A percentile compares a stretch with the other conserved stretches of the same genome.
Conservation (phyloP, 2,888 invertebrate species). For the Stictocephala bisonia region DNA sequence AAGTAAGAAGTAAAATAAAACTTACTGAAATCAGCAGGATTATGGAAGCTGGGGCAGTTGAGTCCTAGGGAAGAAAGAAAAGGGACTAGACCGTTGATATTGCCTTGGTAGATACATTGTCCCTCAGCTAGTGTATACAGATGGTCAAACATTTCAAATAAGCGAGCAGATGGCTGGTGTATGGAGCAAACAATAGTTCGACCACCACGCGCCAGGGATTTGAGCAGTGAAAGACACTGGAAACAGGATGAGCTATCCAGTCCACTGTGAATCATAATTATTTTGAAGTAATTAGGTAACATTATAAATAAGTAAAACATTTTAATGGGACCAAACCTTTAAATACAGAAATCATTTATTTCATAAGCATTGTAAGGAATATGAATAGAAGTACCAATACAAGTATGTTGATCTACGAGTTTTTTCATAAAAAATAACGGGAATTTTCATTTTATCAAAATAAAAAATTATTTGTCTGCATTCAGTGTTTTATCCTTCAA, state of each 20-base stretch:
- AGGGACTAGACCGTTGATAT: constrained; percentile 84
- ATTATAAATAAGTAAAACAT: too few relatives aligned
- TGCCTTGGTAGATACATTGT: constrained; percentile 92
- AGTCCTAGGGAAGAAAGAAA: constrained; percentile 87
- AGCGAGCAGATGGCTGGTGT: constrained; percentile 94
- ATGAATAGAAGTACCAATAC: too few relatives aligned
- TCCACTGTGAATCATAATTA: constrained; percentile 74
- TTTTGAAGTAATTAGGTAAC: too few relatives aligned
- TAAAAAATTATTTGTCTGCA: background rate
- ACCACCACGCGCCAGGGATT: constrained; percentile 85
- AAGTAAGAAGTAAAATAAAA: too few relatives aligned
- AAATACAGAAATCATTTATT: too few relatives aligned
- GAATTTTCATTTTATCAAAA: background rate
- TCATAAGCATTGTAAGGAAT: too few relatives aligned
- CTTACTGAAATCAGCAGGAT: constrained; percentile 95
- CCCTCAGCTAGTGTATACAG: constrained; percentile 92
- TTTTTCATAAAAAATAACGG: background rate
- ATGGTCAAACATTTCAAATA: constrained; percentile 96
- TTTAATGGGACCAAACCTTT: too few relatives aligned
- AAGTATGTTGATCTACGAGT: too few relatives aligned
- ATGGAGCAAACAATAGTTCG: constrained; percentile 96
- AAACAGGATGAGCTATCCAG: constrained; percentile 95
- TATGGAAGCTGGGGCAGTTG: constrained; percentile 94
- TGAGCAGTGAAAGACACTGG: constrained; percentile 89
- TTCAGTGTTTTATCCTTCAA: background rate